Conservation (phyloP, 2,113 vertebrate species). For the Myodes glareolus region DNA sequence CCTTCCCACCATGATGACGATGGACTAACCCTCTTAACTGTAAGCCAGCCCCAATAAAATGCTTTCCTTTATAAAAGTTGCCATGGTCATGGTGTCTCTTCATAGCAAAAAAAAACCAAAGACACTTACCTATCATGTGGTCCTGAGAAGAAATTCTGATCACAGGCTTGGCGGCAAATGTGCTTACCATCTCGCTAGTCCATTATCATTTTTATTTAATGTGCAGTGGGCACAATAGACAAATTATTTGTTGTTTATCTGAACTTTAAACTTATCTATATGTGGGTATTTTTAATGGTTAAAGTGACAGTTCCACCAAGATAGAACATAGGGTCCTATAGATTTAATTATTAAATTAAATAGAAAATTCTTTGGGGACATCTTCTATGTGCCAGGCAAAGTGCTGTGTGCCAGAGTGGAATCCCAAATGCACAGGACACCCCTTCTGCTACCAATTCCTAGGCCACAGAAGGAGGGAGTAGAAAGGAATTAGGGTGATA, state of each 20-base stretch:
- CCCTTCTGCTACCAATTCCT: background rate
- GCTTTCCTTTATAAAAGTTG: background rate
- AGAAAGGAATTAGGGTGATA: background rate
- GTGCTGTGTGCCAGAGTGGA: background rate
- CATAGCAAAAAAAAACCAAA: background rate
- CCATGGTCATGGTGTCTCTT: background rate
- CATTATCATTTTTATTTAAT: background rate
- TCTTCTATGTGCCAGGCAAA: background rate
- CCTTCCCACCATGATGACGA: too few relatives aligned
- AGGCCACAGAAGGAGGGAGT: background rate
- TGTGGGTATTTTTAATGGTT: background rate
- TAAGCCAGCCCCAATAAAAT: background rate
- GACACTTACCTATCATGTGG: too few relatives aligned
- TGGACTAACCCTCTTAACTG: background rate
- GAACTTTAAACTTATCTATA: background rate
- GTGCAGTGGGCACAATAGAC: background rate
- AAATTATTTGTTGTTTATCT: background rate
- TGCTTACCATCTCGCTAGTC: background rate
- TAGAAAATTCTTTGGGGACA: background rate
- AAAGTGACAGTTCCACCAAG: background rate
- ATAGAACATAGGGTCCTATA: background rate
- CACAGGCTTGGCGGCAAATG: background rate
- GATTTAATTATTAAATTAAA: slow-evolving; percentile 26
- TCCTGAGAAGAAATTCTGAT: background rate
- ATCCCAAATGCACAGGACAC: background rate